These are phyloP conservation scores for Neomorphus geoffroyi DNA, from an alignment of 2,797 vertebrate genomes.

Conservation along the genomic window DNA sequence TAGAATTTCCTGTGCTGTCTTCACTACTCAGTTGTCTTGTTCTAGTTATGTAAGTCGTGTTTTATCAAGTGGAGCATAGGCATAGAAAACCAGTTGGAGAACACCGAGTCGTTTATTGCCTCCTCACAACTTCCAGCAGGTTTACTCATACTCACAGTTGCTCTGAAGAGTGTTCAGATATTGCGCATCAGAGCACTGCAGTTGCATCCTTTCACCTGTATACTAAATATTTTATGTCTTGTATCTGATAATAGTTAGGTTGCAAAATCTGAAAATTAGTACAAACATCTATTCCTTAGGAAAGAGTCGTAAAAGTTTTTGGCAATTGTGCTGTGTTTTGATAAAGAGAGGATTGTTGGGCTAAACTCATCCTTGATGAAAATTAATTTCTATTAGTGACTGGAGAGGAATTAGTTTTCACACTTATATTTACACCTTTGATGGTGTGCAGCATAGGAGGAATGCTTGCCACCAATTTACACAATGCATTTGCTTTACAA, in stretches of 20 bases:
- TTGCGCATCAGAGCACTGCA: neutral
- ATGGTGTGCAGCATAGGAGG: neutral
- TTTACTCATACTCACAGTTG: slow-evolving; percentile 47
- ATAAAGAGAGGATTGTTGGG: neutral
- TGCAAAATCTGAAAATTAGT: neutral
- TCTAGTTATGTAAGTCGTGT: slow-evolving; percentile 54
- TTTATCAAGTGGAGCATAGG: slow-evolving; percentile 32
- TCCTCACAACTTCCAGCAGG: slow-evolving; percentile 40
- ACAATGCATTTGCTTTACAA: neutral
- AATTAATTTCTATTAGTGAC: neutral
- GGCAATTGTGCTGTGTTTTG: neutral
- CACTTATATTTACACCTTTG: neutral
- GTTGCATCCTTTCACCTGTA: neutral
- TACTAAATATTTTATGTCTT: neutral
- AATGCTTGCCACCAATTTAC: neutral
- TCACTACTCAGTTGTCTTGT: slow-evolving; percentile 18
- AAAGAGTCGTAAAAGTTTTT: neutral
- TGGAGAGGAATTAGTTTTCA: neutral
- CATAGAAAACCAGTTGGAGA: slow-evolving; percentile 51
- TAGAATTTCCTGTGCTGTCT: slow-evolving; percentile 62
- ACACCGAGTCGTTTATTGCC: slow-evolving; percentile 6
- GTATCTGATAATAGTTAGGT: neutral
- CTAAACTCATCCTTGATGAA: neutral
- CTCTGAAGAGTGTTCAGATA: slow-evolving; percentile 38
- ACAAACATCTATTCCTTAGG: neutral